Evolutionary conservation across 2,888 invertebrate species (phyloP).

Genomic region (Caenorhabditis afra): DNA sequence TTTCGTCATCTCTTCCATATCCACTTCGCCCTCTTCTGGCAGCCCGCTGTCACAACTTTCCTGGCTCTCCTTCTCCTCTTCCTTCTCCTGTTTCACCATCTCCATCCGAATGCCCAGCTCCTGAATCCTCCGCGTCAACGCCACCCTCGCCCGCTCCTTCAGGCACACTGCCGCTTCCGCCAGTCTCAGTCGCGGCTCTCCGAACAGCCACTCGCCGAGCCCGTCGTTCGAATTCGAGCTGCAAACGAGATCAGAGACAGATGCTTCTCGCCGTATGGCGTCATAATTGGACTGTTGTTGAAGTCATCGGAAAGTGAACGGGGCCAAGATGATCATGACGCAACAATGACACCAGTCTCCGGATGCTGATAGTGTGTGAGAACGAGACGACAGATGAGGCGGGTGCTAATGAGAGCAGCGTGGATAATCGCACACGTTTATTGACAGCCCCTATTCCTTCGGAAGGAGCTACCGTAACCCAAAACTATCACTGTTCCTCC

Average conservation of each 20-base stretch:
- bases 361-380: slow-evolving; percentile 34
- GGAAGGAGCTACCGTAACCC: too few relatives aligned
- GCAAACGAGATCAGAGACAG: slow-evolving; percentile 12
- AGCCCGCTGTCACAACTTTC: slow-evolving; percentile 49
- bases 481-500: background rate
- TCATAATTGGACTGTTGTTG: slow-evolving; percentile 42
- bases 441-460: too few relatives aligned
- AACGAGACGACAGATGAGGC: slow-evolving; percentile 12
- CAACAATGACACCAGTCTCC: slow-evolving; percentile 45
- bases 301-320: slow-evolving; percentile 15
- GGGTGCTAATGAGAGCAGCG: slow-evolving; percentile 22
- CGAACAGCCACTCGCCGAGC: slow-evolving; percentile 70
- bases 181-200: slow-evolving; percentile 60
- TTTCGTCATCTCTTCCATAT: slow-evolving; percentile 17
- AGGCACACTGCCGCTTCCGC: slow-evolving; percentile 57
- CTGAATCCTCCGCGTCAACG: slow-evolving; percentile 42
- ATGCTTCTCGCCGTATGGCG: slow-evolving; percentile 18
- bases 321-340: slow-evolving; percentile 23
- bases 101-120: slow-evolving; percentile 43
- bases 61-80: slow-evolving; percentile 27
- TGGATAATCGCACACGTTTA: slow-evolving; percentile 11
- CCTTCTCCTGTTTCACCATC: slow-evolving; percentile 22
- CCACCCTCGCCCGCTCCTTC: slow-evolving; percentile 49
- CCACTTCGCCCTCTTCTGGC: slow-evolving; percentile 26
- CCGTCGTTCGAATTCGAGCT: slow-evolving; percentile 60